These are phyloP conservation scores for Drosophila cardini DNA, from an alignment of 1,140 invertebrate species.

Conservation along the genomic window DNA sequence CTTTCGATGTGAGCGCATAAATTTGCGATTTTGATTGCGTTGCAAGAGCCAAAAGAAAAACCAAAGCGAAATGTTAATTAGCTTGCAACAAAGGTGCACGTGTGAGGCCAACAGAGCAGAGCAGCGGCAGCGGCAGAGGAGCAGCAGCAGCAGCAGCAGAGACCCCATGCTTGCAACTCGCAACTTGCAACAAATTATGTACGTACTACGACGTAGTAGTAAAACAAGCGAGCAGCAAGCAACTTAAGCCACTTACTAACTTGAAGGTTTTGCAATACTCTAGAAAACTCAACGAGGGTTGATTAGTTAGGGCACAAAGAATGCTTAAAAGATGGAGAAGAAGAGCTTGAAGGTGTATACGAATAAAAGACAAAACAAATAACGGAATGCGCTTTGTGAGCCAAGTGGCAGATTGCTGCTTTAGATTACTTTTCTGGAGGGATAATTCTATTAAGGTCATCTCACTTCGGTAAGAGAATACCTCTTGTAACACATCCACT, in stretches of 20 bases:
- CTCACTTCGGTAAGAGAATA: too few relatives aligned
- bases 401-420: too few relatives aligned
- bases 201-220: constrained; percentile 40
- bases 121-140: background rate
- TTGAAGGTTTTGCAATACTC: constrained; percentile 17
- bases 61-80: constrained; percentile 70
- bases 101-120: constrained; percentile 52
- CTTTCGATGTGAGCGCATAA: constrained; percentile 58
- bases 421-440: too few relatives aligned
- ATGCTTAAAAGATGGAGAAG: too few relatives aligned
- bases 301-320: background rate
- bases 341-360: too few relatives aligned
- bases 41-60: constrained; percentile 21
- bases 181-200: constrained; percentile 62
- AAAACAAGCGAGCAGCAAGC: constrained; percentile 26
- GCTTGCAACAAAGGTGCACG: constrained; percentile 57
- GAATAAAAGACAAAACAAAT: too few relatives aligned
- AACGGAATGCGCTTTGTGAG: too few relatives aligned
- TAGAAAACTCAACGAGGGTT: background rate
- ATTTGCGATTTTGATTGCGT: constrained; percentile 65
- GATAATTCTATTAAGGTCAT: too few relatives aligned
- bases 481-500: too few relatives aligned
- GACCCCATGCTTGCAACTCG: constrained; percentile 25
- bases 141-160: background rate
- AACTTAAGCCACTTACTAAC: constrained; percentile 31